Base-by-base conservation (phyloP, 1,140 invertebrate genomes). In the Nasonia longicornis region DNA sequence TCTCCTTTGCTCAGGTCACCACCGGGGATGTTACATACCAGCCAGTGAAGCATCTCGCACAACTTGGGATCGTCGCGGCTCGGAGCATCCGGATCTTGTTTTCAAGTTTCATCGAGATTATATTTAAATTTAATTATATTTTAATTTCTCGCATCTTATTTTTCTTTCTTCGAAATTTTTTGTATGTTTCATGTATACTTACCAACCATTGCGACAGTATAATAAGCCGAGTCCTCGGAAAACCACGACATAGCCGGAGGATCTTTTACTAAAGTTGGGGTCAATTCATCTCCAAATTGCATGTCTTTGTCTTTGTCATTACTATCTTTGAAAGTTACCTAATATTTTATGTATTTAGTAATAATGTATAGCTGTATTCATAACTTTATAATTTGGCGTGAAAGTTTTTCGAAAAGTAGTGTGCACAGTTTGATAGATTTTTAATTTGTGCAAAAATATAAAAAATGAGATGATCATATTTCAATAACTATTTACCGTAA, bases 21-120 rank as follows among this genome's bases (percentile, higher is more conserved):
- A 22, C 91, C 93, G 11, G 92, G 92, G 77, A 94, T 92, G 80
- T 94, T 94, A 11, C 90, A 90, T 22, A 94, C 90, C 8, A 94
- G 85, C 92, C 92, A 94, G 84, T 94, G 93, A 71, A 92, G 89
- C 86, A 91, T 92, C 87, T 93, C 93, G 29, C 92, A 84, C 75
- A 81, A 75, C 45, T 77, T 85, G 8, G 88, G 87, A 77, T 88
- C 84, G 29, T 83, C 75, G 16, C 91, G 86, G 77, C 88, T 91
- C 29, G 92, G 93, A 14, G 92, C 92, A 88, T 93, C 92, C 42
- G 91, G 92, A 88, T 93, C 92, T 83, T 66, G 11, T 52, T 72
- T 72, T 20, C 22, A 69, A 69, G 31, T 69, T 69, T 1, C 12
- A 16, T 3, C 26, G 16, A 52, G 4, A 20, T 16, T 4, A 58